Conservation (phyloP, 1,140 invertebrate genomes). For the Acyrthosiphon pisum region DNA sequence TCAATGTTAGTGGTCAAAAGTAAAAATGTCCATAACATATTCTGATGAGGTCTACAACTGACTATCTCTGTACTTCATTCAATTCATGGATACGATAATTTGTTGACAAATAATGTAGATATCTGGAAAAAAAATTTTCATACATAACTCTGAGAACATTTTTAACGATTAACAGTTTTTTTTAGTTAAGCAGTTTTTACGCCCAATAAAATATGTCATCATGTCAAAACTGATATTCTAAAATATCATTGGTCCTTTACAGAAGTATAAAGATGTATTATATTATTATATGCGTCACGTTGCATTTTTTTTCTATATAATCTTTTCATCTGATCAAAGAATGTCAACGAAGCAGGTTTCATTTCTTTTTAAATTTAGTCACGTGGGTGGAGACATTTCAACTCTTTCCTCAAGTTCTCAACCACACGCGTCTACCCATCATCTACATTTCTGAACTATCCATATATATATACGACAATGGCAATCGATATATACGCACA, state of each 20-base stretch:
- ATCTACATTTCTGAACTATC: not conserved
- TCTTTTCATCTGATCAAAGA: not conserved
- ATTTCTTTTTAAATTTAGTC: not conserved
- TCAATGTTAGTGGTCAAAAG: too few species aligned
- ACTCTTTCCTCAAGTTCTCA: not conserved
- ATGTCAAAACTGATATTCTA: not conserved
- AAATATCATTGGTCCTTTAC: not conserved
- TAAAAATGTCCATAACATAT: too few species aligned
- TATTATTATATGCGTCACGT: not conserved
- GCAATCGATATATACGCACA: not conserved
- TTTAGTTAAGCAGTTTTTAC: too few species aligned
- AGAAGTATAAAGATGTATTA: not conserved
- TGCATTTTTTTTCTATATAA: not conserved
- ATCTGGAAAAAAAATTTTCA: too few species aligned
- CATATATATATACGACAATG: not conserved
- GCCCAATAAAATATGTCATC: not conserved
- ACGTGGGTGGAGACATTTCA: not conserved
- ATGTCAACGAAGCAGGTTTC: not conserved
- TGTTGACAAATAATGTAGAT: too few species aligned
- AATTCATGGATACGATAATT: too few species aligned
- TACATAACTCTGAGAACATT: too few species aligned
- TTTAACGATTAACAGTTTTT: too few species aligned
- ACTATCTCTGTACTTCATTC: too few species aligned
- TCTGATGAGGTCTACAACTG: too few species aligned
- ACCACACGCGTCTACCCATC: not conserved